Conservation (phyloP, 1,140 invertebrate species). For the Drosophila pectinifera region DNA sequence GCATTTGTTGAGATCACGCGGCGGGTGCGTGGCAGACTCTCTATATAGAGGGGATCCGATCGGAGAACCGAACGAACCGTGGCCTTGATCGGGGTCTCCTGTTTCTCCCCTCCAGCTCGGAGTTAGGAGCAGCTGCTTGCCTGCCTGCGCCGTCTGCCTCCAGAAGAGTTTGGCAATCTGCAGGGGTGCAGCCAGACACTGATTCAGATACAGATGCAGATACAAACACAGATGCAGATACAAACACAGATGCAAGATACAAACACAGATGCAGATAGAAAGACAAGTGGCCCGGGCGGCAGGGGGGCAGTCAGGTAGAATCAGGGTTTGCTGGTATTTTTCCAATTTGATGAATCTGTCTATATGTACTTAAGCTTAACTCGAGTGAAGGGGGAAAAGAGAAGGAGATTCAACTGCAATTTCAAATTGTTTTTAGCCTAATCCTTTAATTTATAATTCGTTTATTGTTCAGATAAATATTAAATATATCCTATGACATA, state of each 20-base stretch:
- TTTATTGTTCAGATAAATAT: too few species aligned
- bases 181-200: background rate
- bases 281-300: background rate
- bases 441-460: too few species aligned
- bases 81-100: conserved; percentile 35
- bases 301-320: conserved; percentile 13
- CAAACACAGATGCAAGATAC: background rate
- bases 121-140: conserved; percentile 23
- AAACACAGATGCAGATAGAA: background rate
- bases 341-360: background rate
- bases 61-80: conserved; percentile 3
- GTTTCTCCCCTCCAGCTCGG: conserved; percentile 1
- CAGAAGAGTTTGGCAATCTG: background rate
- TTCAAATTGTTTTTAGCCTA: too few species aligned
- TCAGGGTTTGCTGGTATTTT: background rate
- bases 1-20: conserved; percentile 51
- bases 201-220: conserved; percentile 7
- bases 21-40: conserved; percentile 37
- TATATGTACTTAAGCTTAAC: too few species aligned
- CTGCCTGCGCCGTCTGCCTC: background rate
- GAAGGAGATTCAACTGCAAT: too few species aligned
- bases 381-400: too few species aligned
- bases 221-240: conserved; percentile 6
- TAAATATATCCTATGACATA: too few species aligned
- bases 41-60: conserved; percentile 21